Evolutionary conservation across 2,888 invertebrate species (phyloP).

Genomic region (Ophion ellenae): DNA sequence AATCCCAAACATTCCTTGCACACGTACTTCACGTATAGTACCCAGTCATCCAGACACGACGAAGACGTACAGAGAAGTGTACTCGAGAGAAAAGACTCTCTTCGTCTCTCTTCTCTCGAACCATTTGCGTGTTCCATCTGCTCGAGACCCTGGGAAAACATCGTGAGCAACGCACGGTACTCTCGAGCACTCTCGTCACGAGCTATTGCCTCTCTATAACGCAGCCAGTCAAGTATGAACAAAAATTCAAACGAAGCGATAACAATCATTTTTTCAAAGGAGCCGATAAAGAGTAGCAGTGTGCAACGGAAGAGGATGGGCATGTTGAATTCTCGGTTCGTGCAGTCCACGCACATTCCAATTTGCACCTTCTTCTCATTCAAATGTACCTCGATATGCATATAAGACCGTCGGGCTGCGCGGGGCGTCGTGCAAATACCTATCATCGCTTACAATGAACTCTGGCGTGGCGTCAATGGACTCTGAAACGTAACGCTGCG

Average conservation of each 20-base stretch:
- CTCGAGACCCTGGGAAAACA: slow-evolving; percentile 54
- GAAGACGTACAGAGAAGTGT: slow-evolving; percentile 29
- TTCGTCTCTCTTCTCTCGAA: not conserved
- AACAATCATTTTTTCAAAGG: not conserved
- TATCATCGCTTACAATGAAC: slow-evolving; percentile 48
- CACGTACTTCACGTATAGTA: slow-evolving; percentile 31
- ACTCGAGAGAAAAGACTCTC: slow-evolving; percentile 11
- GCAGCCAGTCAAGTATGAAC: slow-evolving; percentile 19
- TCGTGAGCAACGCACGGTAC: not conserved
- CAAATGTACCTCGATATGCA: slow-evolving; percentile 43
- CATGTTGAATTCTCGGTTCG: not conserved
- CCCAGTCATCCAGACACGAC: slow-evolving; percentile 64
- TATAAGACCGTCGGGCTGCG: slow-evolving; percentile 10
- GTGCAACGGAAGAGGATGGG: slow-evolving; percentile 2
- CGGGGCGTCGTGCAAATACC: slow-evolving; percentile 25
- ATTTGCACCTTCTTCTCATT: slow-evolving; percentile 56
- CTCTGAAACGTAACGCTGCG: not conserved
- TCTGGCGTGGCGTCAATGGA: slow-evolving; percentile 42
- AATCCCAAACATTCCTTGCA: slow-evolving; percentile 54
- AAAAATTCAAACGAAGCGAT: slow-evolving; percentile 1
- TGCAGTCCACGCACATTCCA: slow-evolving; percentile 43
- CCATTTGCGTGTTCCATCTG: slow-evolving; percentile 54
- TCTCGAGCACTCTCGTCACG: slow-evolving; percentile 53
- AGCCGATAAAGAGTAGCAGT: not conserved
- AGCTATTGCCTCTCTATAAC: slow-evolving; percentile 44